Base-by-base conservation (phyloP, 2,113 vertebrate genomes). In the Crotalus helleri region DNA sequence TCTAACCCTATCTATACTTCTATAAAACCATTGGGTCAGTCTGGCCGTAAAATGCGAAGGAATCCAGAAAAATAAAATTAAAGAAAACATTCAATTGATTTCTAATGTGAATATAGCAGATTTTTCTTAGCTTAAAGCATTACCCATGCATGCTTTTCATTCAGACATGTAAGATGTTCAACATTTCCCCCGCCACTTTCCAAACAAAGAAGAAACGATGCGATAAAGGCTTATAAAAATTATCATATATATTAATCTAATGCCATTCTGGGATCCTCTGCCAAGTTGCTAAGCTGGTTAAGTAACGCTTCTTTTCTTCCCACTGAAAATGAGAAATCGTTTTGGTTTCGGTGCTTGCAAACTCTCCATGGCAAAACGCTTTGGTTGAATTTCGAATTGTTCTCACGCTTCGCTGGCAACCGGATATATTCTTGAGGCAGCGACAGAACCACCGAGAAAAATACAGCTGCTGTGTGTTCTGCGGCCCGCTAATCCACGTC, bases 171-270 rank as follows among this genome's bases (percentile, higher is more conserved):
- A 96, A 95, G 0, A 5, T 92, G 0, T 81, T 94, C 39, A 93
- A 81, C 21, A 93, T 91, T 95, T 93, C 91, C 85, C 94, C 24
- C 1, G 8, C 8, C 49, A 9, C 90, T 91, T 17, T 44, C 11
- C 94, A 94, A 81, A 91, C 92, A 94, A 94, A 81, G 11, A 49
- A 88, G 88, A 87, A 91, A 7, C 49, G 86, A 59, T 39, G 94
- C 85, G 13, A 96, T 95, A 59, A 96, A 97, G 88, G 58, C 94
- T 94, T 93, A 95, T 85, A 87, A 96, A 93, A 97, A 97, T 95
- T 97, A 94, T 94, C 92, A 96, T 96, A 93, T 92, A 96, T 94
- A 95, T 96, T 94, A 97, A 93, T 95, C 24, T 92, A 26, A 8
- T 91, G n/a, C 91, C 93, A 55, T 93, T 58, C 61, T 11, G 55